phyloP scores from a whole-genome alignment of 2,113 vertebrate species.

The Rhea pennata region DNA sequence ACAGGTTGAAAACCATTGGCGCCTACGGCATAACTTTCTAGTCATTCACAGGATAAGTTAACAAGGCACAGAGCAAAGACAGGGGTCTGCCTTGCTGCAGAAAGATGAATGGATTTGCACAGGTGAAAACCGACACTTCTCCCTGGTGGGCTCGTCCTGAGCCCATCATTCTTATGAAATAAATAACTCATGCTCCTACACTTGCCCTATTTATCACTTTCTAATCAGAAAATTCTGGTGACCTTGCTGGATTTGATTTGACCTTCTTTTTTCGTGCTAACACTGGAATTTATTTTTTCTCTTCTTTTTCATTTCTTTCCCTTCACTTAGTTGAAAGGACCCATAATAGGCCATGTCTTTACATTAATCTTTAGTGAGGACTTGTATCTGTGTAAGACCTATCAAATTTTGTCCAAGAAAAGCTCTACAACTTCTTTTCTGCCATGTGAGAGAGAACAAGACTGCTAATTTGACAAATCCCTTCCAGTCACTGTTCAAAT shows the following conservation, averaged over 20 bases:
- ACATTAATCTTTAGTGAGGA: not conserved
- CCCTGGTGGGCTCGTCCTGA: not conserved
- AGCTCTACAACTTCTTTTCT: not conserved
- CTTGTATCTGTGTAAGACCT: not conserved
- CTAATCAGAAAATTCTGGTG: not conserved
- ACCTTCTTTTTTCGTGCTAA: not conserved
- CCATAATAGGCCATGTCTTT: not conserved
- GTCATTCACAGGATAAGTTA: not conserved
- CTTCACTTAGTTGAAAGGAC: not conserved
- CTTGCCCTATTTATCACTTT: not conserved
- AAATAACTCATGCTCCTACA: not conserved
- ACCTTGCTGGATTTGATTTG: not conserved
- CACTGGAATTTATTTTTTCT: not conserved
- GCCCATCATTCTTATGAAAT: not conserved
- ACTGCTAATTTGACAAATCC: not conserved
- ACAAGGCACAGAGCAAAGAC: not conserved
- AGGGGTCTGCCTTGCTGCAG: not conserved
- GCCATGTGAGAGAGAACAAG: conserved; percentile 14
- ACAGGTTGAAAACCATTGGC: not conserved
- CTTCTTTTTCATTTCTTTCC: conserved; percentile 1
- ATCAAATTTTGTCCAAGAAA: not conserved
- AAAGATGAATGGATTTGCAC: not conserved
- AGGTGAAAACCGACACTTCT: not conserved
- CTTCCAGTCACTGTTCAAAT: conserved; percentile 15
- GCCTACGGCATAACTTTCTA: not conserved